phyloP scores from a whole-genome alignment of 2,888 invertebrate species.

The Coelopa pilipes region DNA sequence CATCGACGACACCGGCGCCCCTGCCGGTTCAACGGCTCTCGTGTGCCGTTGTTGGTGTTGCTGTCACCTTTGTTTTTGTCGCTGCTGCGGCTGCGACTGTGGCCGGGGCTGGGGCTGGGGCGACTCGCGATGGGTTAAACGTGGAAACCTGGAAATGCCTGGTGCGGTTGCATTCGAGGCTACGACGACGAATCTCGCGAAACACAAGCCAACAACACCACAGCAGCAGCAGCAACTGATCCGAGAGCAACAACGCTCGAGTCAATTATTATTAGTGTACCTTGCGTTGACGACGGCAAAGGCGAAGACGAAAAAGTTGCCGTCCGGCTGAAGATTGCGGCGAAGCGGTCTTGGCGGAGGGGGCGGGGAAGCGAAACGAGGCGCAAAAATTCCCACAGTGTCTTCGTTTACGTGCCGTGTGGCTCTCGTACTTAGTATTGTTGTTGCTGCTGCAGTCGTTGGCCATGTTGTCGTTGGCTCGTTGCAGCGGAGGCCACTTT shows the following conservation, averaged over 20 bases:
- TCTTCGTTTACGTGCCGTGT: neutral
- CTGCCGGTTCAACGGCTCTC: constrained; percentile 23
- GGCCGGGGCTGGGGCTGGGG: neutral
- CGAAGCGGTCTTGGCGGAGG: neutral
- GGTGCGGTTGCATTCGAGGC: neutral
- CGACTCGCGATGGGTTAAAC: constrained; percentile 24
- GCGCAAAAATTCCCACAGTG: constrained; percentile 28
- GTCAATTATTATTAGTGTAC: constrained; percentile 30
- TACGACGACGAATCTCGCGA: too few species aligned
- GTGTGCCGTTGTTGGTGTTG: neutral
- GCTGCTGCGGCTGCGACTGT: neutral
- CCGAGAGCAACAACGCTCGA: constrained; percentile 14
- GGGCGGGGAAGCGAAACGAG: constrained; percentile 4
- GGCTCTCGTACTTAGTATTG: neutral
- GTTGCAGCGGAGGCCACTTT: neutral
- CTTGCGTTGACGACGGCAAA: constrained; percentile 8
- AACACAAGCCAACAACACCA: neutral
- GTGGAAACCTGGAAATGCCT: constrained; percentile 16
- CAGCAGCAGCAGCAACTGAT: too few species aligned
- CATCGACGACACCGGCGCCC: neutral
- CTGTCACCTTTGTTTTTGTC: neutral
- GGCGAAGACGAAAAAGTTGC: neutral
- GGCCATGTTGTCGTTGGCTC: neutral
- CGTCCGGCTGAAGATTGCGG: neutral
- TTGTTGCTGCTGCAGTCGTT: constrained; percentile 9